These are phyloP conservation scores for Spheniscus mendiculus DNA, from an alignment of 2,113 vertebrate genomes.

Conservation along the genomic window DNA sequence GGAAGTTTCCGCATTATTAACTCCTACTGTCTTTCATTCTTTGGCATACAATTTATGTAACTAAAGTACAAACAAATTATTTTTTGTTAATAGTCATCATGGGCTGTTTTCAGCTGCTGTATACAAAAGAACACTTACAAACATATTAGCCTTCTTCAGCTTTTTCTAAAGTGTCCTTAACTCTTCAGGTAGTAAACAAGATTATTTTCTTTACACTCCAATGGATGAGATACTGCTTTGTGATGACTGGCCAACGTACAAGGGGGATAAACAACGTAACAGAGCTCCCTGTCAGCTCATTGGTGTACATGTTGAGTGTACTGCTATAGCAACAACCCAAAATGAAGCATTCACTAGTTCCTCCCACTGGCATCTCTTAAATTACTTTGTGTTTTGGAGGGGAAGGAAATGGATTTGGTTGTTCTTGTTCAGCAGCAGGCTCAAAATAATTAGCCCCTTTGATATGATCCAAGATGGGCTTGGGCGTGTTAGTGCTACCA, in stretches of 20 bases:
- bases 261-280: not conserved
- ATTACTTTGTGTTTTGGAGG: not conserved
- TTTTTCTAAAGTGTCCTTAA: not conserved
- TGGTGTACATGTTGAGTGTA: not conserved
- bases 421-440: not conserved
- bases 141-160: not conserved
- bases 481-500: not conserved
- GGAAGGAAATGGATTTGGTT: not conserved
- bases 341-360: not conserved
- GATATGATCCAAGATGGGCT: not conserved
- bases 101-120: not conserved
- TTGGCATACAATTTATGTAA: not conserved
- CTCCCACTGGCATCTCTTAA: not conserved
- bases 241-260: not conserved
- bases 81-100: not conserved
- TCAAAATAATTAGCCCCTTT: not conserved
- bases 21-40: not conserved
- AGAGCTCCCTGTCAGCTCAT: not conserved
- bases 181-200: not conserved
- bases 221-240: not conserved
- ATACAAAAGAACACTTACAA: not conserved
- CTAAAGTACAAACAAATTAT: not conserved
- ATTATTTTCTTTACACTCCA: not conserved
- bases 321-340: slow-evolving; percentile 13
- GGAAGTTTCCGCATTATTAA: not conserved